Evolutionary conservation across 1,140 invertebrate genomes (phyloP).

Genomic region (Apolygus lucorum): DNA sequence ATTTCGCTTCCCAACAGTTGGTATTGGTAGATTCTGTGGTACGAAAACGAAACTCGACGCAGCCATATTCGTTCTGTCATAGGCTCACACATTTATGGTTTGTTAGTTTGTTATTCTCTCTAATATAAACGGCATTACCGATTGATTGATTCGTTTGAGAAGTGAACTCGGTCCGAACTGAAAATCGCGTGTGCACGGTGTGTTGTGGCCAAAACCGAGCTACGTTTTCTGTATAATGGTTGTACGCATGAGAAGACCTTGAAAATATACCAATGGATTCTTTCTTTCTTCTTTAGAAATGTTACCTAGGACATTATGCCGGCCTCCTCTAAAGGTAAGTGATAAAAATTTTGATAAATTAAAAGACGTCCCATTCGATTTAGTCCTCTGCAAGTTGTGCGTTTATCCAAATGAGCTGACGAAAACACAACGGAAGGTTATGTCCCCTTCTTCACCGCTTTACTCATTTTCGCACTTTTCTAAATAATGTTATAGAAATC

Average conservation of each 20-base stretch:
- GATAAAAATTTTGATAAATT: background rate
- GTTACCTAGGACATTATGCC: background rate
- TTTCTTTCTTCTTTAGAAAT: slow-evolving; percentile 4
- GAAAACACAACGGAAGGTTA: slow-evolving; percentile 13
- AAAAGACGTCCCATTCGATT: too few relatives aligned
- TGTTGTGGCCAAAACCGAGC: background rate
- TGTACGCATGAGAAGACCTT: background rate
- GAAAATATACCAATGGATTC: slow-evolving; percentile 8
- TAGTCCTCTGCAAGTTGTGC: too few relatives aligned
- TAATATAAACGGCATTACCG: too few relatives aligned
- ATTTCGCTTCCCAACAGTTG: background rate
- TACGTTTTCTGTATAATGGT: background rate
- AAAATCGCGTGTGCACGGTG: background rate
- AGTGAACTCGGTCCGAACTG: too few relatives aligned
- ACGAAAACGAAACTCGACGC: background rate
- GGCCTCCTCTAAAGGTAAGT: background rate
- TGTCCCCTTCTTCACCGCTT: background rate
- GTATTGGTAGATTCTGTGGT: too few relatives aligned
- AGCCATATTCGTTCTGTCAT: slow-evolving; percentile 11
- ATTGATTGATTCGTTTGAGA: too few relatives aligned
- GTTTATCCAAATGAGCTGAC: background rate
- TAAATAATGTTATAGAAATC: too few relatives aligned
- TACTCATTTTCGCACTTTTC: too few relatives aligned
- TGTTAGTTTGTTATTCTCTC: too few relatives aligned
- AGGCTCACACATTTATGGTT: background rate